phyloP scores from a whole-genome alignment of 2,888 invertebrate genomes.

The Leptinotarsa haldemani region DNA sequence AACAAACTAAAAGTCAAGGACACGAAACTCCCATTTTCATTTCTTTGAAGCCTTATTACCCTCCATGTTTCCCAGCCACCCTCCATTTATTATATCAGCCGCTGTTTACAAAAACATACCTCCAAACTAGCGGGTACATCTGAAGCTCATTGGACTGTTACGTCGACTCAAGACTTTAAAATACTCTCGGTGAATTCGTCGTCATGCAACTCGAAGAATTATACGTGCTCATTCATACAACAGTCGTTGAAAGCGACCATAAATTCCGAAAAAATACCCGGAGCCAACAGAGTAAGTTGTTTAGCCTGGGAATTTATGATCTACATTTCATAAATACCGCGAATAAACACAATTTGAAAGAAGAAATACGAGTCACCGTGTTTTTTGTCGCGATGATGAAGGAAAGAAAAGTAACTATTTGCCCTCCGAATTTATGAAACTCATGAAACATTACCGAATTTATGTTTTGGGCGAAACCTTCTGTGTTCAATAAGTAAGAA shows the following conservation, averaged over 20 bases:
- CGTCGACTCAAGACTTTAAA: conserved; percentile 5
- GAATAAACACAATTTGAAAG: conserved; percentile 39
- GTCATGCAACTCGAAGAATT: conserved; percentile 16
- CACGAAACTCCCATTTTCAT: too few species aligned
- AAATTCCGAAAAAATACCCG: conserved; percentile 37
- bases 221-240: conserved; percentile 18
- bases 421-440: background rate
- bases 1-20: too few species aligned
- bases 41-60: too few species aligned
- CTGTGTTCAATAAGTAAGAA: too few species aligned
- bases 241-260: conserved; percentile 32
- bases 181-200: background rate
- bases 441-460: too few species aligned
- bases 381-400: background rate
- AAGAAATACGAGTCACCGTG: conserved; percentile 27
- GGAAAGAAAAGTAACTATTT: background rate
- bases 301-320: conserved; percentile 34
- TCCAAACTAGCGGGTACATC: background rate
- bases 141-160: background rate
- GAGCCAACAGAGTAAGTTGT: conserved; percentile 40
- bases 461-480: too few species aligned
- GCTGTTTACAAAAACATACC: too few species aligned
- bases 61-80: too few species aligned
- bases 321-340: conserved; percentile 35
- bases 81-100: too few species aligned